phyloP scores from a whole-genome alignment of 1,140 invertebrate species.

The Anastrepha obliqua region DNA sequence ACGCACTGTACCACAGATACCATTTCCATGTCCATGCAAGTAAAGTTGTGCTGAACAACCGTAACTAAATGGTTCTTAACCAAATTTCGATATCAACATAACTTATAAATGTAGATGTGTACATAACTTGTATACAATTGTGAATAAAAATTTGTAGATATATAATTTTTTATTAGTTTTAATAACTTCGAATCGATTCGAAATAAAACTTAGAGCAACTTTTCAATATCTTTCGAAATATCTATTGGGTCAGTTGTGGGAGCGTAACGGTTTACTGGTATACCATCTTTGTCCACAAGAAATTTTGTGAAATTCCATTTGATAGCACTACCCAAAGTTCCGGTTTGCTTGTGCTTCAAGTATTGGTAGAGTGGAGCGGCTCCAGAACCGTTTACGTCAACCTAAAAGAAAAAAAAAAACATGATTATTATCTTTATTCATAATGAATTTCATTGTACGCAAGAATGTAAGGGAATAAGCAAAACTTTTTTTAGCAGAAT shows the following conservation, averaged over 20 bases:
- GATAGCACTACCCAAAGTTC: constrained; percentile 85
- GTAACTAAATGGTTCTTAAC: neutral
- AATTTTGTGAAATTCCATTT: constrained; percentile 99
- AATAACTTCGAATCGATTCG: neutral
- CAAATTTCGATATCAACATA: neutral
- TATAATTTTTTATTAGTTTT: neutral
- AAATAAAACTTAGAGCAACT: constrained; percentile 78
- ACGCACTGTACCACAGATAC: too few species aligned
- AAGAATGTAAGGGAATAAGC: too few species aligned
- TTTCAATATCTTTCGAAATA: constrained; percentile 81
- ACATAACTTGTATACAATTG: neutral
- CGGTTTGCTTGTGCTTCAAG: constrained; percentile 87
- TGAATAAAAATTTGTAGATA: neutral
- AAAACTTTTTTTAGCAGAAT: too few species aligned
- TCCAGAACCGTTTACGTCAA: constrained; percentile 91
- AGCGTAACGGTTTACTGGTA: constrained; percentile 87
- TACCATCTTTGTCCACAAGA: constrained; percentile 89
- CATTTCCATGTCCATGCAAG: too few species aligned
- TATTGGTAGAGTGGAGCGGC: constrained; percentile 93
- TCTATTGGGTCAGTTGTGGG: constrained; percentile 85
- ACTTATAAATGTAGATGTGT: neutral
- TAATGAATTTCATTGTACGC: too few species aligned
- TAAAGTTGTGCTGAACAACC: neutral
- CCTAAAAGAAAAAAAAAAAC: constrained; percentile 77
- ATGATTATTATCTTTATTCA: too few species aligned